Evolutionary conservation across 2,888 invertebrate species (phyloP), one percentile per base, ranked within the genome.

Genomic region (Abscondita cerata): DNA sequence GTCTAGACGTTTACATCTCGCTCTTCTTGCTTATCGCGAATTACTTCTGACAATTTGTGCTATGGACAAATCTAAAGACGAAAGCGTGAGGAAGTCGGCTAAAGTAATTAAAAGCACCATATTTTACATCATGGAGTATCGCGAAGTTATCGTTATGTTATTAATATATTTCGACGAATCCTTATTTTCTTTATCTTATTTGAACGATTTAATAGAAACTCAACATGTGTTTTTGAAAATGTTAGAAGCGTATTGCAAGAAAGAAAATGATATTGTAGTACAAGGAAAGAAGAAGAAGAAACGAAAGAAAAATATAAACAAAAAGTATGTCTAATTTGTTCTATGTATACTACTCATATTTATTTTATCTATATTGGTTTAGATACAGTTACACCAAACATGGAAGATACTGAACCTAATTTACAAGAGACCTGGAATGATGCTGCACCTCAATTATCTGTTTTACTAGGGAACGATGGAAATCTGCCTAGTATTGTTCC

Each of bases 71-170:
- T 88, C 89, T 62, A 77, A 81, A 1, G 92, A 94, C 75, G 80
- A 82, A 34, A 84, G 86, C 18, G 89, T 96, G 1, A 84, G 86
- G 68, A 90, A 92, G 55, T 91, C 93, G 12, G 89, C 95, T 38
- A 90, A 89, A 81, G 91, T 95, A 72, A 88, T 98, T 69, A 92
- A 96, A 81, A 91, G 92, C 80, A 94, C 93, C 79, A 88, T 95
- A 68, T 95, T 98, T 81, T 98, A 98, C 81, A 91, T 96, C 46
- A 84, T 93, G 71, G 98, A 98, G 81, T 97, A 97, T 80, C 86
- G 98, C 66, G 98, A 98, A 81, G 89, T 95, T 69, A 87, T 95
- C 74, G 82, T 95, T 58, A 86, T 87, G 52, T 87, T 95, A 68
- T 82, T 97, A 73, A 84, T 91, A 68, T 89, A 87, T 73, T 98